These are phyloP conservation scores for Tanytarsus gracilentus DNA, from an alignment of 2,888 invertebrate genomes.

Conservation along the genomic window DNA sequence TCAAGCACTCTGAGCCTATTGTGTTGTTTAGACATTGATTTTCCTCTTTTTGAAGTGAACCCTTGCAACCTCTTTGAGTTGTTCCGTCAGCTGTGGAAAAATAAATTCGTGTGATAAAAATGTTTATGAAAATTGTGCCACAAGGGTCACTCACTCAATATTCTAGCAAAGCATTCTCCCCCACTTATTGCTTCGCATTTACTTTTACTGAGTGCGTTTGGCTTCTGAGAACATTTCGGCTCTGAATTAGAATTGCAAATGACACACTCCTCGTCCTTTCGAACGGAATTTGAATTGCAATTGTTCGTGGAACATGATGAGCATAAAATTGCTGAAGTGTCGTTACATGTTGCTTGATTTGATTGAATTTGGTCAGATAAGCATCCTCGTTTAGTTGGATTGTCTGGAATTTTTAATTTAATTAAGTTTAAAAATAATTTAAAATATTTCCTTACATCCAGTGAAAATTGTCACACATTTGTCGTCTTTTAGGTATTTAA, in stretches of 20 bases:
- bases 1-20: neutral
- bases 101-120: neutral
- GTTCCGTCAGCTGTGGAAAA: neutral
- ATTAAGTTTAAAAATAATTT: neutral
- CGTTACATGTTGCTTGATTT: neutral
- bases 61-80: slow-evolving; percentile 12
- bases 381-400: neutral
- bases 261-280: slow-evolving; percentile 6
- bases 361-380: neutral
- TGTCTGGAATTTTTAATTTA: neutral
- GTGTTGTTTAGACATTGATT: neutral
- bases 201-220: neutral
- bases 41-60: neutral
- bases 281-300: slow-evolving; percentile 10
- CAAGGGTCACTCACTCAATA: neutral
- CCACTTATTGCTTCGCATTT: neutral
- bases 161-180: slow-evolving; percentile 18
- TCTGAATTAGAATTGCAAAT: slow-evolving; percentile 17
- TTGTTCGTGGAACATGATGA: slow-evolving; percentile 4
- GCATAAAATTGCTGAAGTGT: neutral
- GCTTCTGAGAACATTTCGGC: slow-evolving; percentile 13
- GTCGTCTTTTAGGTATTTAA: neutral
- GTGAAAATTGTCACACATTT: slow-evolving; percentile 17
- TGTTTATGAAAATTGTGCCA: neutral
- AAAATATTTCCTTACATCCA: slow-evolving; percentile 1